Evolutionary conservation across 1,140 invertebrate genomes (phyloP).

Genomic region (Pissodes strobi): DNA sequence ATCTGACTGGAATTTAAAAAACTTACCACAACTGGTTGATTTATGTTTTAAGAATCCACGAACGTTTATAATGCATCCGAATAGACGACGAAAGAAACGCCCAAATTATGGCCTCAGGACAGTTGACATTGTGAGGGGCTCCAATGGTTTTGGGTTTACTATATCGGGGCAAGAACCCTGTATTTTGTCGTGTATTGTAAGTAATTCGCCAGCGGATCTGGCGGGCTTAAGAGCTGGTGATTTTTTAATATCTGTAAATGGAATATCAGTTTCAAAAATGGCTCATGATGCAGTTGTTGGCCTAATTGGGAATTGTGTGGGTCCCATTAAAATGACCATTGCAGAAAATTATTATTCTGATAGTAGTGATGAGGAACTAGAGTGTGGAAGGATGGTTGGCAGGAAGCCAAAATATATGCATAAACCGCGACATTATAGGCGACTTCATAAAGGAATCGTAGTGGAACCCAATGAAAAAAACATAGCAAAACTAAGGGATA

Average conservation of each 20-base stretch:
- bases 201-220: constrained; percentile 79
- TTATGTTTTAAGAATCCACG: not conserved
- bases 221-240: constrained; percentile 89
- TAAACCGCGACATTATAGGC: constrained; percentile 40
- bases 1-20: not conserved
- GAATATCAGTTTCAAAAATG: constrained; percentile 82
- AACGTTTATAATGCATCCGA: constrained; percentile 64
- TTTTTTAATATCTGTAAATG: constrained; percentile 90
- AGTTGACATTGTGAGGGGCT: constrained; percentile 82
- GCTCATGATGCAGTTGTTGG: constrained; percentile 92
- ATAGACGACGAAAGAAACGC: constrained; percentile 77
- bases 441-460: constrained; percentile 36
- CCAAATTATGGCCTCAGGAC: constrained; percentile 80
- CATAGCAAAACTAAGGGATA: constrained; percentile 19
- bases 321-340: constrained; percentile 78
- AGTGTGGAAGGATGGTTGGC: constrained; percentile 58
- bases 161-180: constrained; percentile 93
- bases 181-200: constrained; percentile 85
- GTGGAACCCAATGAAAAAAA: constrained; percentile 35
- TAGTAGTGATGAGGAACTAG: constrained; percentile 77
- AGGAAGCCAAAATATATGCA: constrained; percentile 70
- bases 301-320: constrained; percentile 83
- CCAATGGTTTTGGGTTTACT: constrained; percentile 89
- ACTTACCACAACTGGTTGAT: no score
- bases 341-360: constrained; percentile 88